Conservation (phyloP, 2,797 vertebrate genomes). For the Mycteria americana region DNA sequence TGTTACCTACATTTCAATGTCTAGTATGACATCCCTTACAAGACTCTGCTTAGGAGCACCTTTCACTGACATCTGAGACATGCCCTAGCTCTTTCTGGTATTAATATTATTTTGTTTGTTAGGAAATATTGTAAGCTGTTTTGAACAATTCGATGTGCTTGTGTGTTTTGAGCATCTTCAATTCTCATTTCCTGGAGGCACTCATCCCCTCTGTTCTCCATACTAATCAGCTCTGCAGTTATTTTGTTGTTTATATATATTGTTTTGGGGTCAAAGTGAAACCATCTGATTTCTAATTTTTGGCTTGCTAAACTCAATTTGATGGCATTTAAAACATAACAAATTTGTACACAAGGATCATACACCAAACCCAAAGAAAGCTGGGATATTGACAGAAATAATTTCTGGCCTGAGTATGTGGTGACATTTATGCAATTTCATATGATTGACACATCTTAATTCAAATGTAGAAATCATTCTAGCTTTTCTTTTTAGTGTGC, state of each 20-base stretch:
- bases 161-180: background rate
- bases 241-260: background rate
- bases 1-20: background rate
- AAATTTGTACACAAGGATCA: background rate
- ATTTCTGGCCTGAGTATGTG: background rate
- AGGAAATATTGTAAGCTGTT: background rate
- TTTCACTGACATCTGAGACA: background rate
- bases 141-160: background rate
- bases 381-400: background rate
- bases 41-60: background rate
- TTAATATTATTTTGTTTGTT: background rate
- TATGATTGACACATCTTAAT: background rate
- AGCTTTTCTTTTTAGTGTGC: background rate
- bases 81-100: background rate
- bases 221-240: background rate
- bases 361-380: background rate
- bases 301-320: background rate
- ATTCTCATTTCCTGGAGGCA: background rate
- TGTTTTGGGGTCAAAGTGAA: background rate
- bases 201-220: background rate
- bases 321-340: background rate
- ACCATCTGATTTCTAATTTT: background rate
- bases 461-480: conserved; percentile 3
- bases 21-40: background rate
- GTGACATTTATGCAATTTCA: background rate